Evolutionary conservation across 2,888 invertebrate species (phyloP).

Genomic region (Julus scandinavius): DNA sequence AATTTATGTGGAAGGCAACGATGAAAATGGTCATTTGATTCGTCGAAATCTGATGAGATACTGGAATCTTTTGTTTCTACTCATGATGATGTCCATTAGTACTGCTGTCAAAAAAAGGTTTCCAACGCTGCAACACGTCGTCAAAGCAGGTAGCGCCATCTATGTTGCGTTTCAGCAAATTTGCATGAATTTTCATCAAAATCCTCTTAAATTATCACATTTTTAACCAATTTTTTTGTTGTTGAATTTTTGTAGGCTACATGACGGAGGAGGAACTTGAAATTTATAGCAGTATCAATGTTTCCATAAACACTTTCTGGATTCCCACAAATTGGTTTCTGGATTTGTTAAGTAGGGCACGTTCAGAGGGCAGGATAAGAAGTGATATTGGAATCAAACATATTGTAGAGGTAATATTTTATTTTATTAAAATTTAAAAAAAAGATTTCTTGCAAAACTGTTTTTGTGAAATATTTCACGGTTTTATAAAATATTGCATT

Average conservation of each 20-base stretch:
- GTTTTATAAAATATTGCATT: too few relatives aligned
- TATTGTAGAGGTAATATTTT: not conserved
- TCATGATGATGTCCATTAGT: conserved; percentile 87
- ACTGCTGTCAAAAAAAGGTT: conserved; percentile 90
- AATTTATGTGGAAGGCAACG: conserved; percentile 65
- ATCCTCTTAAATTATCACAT: too few relatives aligned
- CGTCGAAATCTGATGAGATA: conserved; percentile 84
- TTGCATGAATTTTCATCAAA: too few relatives aligned
- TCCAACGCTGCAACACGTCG: conserved; percentile 83
- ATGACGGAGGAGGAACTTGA: not conserved
- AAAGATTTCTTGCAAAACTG: too few relatives aligned
- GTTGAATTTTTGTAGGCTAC: not conserved
- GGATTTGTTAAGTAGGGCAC: not conserved
- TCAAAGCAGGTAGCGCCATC: conserved; percentile 77
- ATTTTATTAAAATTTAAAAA: too few relatives aligned
- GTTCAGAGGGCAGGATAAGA: not conserved
- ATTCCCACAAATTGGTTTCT: not conserved
- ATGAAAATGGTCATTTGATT: conserved; percentile 84
- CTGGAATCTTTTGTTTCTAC: conserved; percentile 85
- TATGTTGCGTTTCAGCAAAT: too few relatives aligned
- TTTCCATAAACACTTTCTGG: not conserved
- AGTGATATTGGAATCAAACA: not conserved
- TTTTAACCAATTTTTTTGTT: too few relatives aligned
- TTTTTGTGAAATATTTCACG: too few relatives aligned
- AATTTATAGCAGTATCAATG: not conserved